Evolutionary conservation across 2,888 invertebrate species (phyloP), one percentile per base, ranked within the genome.

Genomic region (Rhamnusium bicolor): DNA sequence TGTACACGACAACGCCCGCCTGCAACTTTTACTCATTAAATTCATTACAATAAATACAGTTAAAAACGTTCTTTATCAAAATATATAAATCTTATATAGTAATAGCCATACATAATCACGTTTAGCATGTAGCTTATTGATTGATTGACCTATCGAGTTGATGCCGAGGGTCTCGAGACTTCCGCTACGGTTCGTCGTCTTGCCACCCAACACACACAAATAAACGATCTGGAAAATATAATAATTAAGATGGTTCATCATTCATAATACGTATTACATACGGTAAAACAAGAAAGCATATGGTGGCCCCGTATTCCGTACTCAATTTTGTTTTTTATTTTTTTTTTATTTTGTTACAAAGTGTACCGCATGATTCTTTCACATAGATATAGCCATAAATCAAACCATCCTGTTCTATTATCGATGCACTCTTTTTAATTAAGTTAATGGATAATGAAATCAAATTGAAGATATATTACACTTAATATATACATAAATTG

Each of bases 381-480:
- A 10, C n/a, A n/a, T n/a, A n/a, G 32, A 67, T 24, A 14, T 12
- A 19, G 18, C 60, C 60, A 68, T 72, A 68, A 67, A 72, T 72
- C 72, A 71, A 60, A 58, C 51, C 49, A 46, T 71, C 71, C 8
- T 27, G 49, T 71, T 60, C 21, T 60, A 67, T 58, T 65, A 71
- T 58, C 60, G 67, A 71, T 71, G 58, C 32, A 58, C 60, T 66
- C 66, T 67, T 67, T 71, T 67, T 60, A 66, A 71, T 67, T 58
- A 60, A 19, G 14, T 21, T 71, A 66, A 71, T 66, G 71, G 65
- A 58, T 66, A 71, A 71, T 66, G 71, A 71, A 71, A 71, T 71
- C 71, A 56, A 71, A 71, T 66, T 61, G 29, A 63, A 70, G 61
- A 24, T 65, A 56, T 65, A 71, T 71, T 71, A 56, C 63, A 21